A percentile compares a stretch with the other conserved stretches of the same genome.
Conservation (phyloP, 2,797 vertebrate species). For the Smutsia gigantea region DNA sequence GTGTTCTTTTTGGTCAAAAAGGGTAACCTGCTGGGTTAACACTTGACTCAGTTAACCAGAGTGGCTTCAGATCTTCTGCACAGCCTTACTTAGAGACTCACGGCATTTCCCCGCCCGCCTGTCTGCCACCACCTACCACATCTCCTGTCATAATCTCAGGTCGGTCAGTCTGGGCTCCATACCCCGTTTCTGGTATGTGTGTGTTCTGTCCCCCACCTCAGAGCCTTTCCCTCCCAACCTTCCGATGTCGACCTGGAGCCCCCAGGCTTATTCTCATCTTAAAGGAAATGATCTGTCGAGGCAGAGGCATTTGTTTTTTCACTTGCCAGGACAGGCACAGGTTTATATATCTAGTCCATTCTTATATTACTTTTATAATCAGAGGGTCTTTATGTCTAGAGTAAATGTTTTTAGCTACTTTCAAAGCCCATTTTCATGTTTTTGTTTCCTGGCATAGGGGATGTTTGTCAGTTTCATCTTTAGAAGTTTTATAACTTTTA, state of each 20-base stretch:
- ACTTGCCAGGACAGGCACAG: background rate
- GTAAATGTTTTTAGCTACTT: background rate
- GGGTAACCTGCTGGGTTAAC: background rate
- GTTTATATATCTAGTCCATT: background rate
- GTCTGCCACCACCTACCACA: background rate
- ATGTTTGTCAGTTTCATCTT: slow-evolving; percentile 24
- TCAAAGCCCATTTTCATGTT: slow-evolving; percentile 36
- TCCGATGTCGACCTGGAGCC: background rate
- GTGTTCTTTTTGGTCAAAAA: background rate
- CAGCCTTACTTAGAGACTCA: background rate
- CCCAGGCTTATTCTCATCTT: background rate
- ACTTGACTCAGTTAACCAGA: no score
- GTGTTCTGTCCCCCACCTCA: background rate
- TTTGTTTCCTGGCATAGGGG: background rate
- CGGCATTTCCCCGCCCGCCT: background rate
- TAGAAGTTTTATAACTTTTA: slow-evolving; percentile 27
- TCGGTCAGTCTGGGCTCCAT: background rate
- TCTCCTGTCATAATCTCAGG: background rate
- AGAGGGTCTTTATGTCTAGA: background rate
- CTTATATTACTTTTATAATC: background rate
- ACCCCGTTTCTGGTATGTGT: background rate
- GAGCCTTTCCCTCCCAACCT: background rate
- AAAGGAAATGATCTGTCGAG: slow-evolving; percentile 35
- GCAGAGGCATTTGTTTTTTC: background rate
- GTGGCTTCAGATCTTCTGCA: no score